phyloP scores from a whole-genome alignment of 2,888 invertebrate species.

The Erynnis tages region DNA sequence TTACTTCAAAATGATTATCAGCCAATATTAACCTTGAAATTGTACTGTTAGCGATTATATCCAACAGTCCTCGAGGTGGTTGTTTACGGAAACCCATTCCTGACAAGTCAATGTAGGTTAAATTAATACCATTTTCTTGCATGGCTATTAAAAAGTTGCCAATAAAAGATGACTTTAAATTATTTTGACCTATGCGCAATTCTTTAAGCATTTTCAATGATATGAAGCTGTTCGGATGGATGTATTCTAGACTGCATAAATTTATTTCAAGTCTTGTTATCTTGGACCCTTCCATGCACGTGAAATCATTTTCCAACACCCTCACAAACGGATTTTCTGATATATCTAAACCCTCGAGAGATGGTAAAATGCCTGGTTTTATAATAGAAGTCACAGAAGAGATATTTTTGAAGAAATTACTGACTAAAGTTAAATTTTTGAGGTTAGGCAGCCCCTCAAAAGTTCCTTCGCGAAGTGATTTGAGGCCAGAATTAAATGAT shows the following conservation, averaged over 20 bases:
- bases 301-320: conserved; percentile 63
- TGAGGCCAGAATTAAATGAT: conserved; percentile 71
- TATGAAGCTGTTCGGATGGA: conserved; percentile 68
- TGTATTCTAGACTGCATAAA: conserved; percentile 72
- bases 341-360: conserved; percentile 64
- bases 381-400: conserved; percentile 64
- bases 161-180: conserved; percentile 61
- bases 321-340: conserved; percentile 73
- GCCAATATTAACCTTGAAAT: conserved; percentile 68
- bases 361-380: conserved; percentile 59
- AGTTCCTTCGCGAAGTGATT: conserved; percentile 53
- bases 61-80: conserved; percentile 66
- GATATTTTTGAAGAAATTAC: conserved; percentile 73
- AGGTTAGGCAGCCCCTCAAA: conserved; percentile 75
- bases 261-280: conserved; percentile 68
- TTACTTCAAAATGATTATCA: conserved; percentile 76
- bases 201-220: conserved; percentile 62
- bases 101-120: conserved; percentile 69
- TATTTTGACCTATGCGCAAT: conserved; percentile 75
- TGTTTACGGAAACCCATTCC: conserved; percentile 73
- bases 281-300: conserved; percentile 59
- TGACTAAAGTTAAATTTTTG: conserved; percentile 67
- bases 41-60: conserved; percentile 68
- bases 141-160: conserved; percentile 57
- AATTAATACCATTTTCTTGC: conserved; percentile 51